Percentiles rank a stretch among this genome's conserved stretches.
phyloP scores from a whole-genome alignment of 2,113 vertebrate genomes.

The Ondatra zibethicus region DNA sequence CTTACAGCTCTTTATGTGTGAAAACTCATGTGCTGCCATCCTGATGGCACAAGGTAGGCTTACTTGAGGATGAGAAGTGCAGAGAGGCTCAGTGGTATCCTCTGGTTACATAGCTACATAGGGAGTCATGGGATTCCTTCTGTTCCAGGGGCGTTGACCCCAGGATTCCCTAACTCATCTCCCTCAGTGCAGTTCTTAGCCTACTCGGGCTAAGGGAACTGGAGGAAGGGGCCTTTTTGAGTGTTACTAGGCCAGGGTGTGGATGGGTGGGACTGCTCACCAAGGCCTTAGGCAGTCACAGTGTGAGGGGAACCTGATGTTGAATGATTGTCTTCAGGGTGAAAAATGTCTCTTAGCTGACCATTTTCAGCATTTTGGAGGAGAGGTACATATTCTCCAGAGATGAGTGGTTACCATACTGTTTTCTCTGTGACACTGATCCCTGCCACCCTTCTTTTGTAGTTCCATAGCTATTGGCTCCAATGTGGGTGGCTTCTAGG shows the following conservation, averaged over 20 bases:
- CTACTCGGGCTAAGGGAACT: not conserved
- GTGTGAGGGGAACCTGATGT: not conserved
- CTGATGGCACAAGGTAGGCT: not conserved
- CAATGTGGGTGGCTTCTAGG: not conserved
- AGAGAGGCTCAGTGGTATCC: not conserved
- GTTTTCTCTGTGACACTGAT: not conserved
- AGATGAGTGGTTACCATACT: no score
- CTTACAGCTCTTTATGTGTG: not conserved
- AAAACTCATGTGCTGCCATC: not conserved
- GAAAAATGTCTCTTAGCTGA: not conserved
- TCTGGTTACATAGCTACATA: not conserved
- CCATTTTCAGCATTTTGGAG: not conserved
- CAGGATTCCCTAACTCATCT: not conserved
- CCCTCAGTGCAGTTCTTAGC: no score
- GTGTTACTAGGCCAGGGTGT: not conserved
- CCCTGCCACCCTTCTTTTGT: not conserved
- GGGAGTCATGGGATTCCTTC: not conserved
- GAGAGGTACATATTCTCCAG: not conserved
- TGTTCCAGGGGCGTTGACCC: not conserved
- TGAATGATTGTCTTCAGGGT: not conserved
- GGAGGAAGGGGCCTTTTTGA: no score
- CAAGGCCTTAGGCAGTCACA: not conserved
- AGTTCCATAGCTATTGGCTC: accelerated
- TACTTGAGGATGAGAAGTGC: not conserved
- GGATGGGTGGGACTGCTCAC: not conserved